A percentile compares a stretch with the other conserved stretches of the same genome.
Evolutionary conservation across 2,113 vertebrate species (phyloP).

Genomic region (Tapirus terrestris): DNA sequence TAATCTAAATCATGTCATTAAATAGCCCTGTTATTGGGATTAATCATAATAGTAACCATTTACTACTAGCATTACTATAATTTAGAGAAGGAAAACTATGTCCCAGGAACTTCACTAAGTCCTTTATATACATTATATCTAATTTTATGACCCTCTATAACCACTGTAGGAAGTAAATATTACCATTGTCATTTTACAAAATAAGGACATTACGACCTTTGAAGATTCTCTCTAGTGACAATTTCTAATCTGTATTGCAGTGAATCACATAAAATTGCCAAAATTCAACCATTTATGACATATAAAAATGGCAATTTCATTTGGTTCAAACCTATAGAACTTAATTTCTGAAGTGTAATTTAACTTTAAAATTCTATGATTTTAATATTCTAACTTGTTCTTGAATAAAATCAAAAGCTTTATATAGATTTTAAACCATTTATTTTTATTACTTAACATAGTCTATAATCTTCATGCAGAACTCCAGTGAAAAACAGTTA

Average conservation of each 20-base stretch:
- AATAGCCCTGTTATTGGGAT: not conserved
- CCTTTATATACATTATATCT: not conserved
- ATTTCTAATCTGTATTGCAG: not conserved
- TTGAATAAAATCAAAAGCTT: not conserved
- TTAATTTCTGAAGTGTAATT: not conserved
- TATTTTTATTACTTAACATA: slow-evolving; percentile 9
- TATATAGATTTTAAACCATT: not conserved
- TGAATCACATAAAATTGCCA: not conserved
- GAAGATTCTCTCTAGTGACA: not conserved
- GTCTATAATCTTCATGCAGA: not conserved
- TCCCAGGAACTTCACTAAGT: not conserved
- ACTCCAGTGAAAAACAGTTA: not conserved
- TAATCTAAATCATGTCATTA: not conserved
- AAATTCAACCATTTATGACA: not conserved
- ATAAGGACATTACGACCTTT: not conserved
- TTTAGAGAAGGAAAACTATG: not conserved
- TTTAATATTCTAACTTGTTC: slow-evolving; percentile 13
- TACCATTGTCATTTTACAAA: not conserved
- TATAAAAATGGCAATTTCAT: not conserved
- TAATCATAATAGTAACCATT: not conserved
- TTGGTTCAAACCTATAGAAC: not conserved
- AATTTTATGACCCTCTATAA: not conserved
- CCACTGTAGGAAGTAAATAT: not conserved
- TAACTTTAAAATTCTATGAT: not conserved
- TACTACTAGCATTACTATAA: not conserved